Evolutionary conservation across 1,140 invertebrate species (phyloP), one percentile per base, ranked within the genome.

Genomic region (Drosophila neocordata): DNA sequence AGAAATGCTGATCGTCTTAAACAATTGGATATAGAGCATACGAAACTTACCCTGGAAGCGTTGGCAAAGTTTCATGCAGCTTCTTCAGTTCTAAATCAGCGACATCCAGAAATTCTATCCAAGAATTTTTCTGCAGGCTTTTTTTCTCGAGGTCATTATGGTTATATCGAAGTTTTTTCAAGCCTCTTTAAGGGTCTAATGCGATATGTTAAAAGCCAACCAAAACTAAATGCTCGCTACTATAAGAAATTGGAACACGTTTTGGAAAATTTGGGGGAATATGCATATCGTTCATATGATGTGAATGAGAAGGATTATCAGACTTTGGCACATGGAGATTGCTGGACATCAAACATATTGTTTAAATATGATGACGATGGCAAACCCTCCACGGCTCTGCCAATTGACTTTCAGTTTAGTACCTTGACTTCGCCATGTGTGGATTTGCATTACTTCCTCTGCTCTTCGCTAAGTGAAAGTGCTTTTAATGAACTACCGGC

Each of bases 301-400:
- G 56, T 78, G 6, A 55, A 92, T 0, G 71, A 91, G 1, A 89
- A 92, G 3, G 92, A 93, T 41, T 93, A 94, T 44, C 92, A 93
- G 61, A 93, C 94, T 0, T 78, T 95, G 12, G 93, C 92, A 69
- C 94, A 95, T 52, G 94, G 94, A 9, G 94, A 95, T 75, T 92
- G 92, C 4, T 95, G 94, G 94, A 90, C 93, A 0, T 94, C 94
- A 63, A 95, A 95, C 69, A 93, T 95, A 79, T 79, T 95, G 71
- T 95, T 95, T 65, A 82, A 93, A 48, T 73, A 92, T 5, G 66
- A 92, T 9, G 91, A 92, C 0, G 77, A 92, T 34, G 90, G 87
- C 1, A 92, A 93, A 1, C 72, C 83, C 7, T 75, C 5, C 11
- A 90, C 92, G 13, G 92, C 94, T 5, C 92, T 88, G 12, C 69